Conservation (phyloP, 2,888 invertebrate genomes). For the Achlya flavicornis region DNA sequence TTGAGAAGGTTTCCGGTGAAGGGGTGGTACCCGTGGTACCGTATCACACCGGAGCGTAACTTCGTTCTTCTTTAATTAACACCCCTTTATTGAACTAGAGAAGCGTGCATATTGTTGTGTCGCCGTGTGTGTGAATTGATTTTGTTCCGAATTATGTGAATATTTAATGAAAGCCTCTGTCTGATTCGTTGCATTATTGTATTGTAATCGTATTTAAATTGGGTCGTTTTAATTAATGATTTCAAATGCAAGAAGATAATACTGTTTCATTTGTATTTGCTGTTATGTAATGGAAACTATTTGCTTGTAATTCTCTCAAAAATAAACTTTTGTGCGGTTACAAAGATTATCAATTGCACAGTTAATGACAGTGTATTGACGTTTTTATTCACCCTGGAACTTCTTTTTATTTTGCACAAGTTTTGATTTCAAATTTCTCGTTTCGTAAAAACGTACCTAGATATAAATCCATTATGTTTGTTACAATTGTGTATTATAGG, state of each 20-base stretch:
- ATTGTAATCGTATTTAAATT: neutral
- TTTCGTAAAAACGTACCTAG: too few relatives aligned
- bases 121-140: neutral
- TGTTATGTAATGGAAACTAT: neutral
- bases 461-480: too few relatives aligned
- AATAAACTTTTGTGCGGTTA: too few relatives aligned
- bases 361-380: too few relatives aligned
- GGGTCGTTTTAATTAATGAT: neutral
- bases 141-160: neutral
- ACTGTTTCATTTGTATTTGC: too few relatives aligned
- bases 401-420: too few relatives aligned
- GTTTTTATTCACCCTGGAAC: too few relatives aligned
- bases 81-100: constrained; percentile 1
- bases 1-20: constrained; percentile 29
- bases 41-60: constrained; percentile 2
- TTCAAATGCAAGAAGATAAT: neutral
- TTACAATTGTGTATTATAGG: neutral
- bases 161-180: neutral
- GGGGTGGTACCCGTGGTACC: constrained; percentile 13
- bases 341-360: too few relatives aligned
- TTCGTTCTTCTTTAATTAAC: constrained; percentile 3
- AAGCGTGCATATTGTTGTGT: neutral
- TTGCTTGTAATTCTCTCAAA: too few relatives aligned
- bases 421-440: too few relatives aligned
- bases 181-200: neutral